Evolutionary conservation across 2,888 invertebrate species (phyloP), one percentile per base, ranked within the genome.

Genomic region (Drosophila testacea): DNA sequence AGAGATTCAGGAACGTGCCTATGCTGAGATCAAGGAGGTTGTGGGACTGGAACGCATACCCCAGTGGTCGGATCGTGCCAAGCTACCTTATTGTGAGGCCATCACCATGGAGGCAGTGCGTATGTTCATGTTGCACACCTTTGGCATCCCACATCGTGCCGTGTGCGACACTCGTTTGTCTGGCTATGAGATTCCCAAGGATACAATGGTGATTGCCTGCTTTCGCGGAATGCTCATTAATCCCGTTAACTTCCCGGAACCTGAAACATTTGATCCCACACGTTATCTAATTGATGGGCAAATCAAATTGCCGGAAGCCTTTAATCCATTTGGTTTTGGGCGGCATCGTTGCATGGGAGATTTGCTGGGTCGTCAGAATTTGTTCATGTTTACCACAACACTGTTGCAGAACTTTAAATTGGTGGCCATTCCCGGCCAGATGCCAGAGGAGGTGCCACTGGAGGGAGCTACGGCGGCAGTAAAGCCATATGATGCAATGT

Each of bases 271-370:
- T 92, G 94, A 94, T 54, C 97, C 97, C 0, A 96, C 96, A 70
- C 93, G 97, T 63, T 97, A 95, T 91, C 88, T 97, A 4, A 92
- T 90, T 9, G 93, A 95, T 56, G 94, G 94, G 0, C 95, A 95
- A 73, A 91, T 95, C 1, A 91, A 92, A 30, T 89, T 95, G 1
- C 96, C 96, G 0, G 96, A 96, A 16, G 93, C 94, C 44, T 96
- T 95, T 88, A 94, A 96, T 77, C 97, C 97, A 0, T 97, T 97
- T 84, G 96, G 97, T 13, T 93, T 95, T 56, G 96, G 96, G 0
- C 96, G 95, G 81, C 96, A 96, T 89, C 95, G 97, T 56, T 97
- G 97, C 87, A 94, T 97, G 94, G 97, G 97, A 0, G 97, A 97
- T 88, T 94, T 95, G 0, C 91, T 97, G 73, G 94, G 94, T 0